Conservation (phyloP, 1,140 invertebrate genomes). For the Atta texana region DNA sequence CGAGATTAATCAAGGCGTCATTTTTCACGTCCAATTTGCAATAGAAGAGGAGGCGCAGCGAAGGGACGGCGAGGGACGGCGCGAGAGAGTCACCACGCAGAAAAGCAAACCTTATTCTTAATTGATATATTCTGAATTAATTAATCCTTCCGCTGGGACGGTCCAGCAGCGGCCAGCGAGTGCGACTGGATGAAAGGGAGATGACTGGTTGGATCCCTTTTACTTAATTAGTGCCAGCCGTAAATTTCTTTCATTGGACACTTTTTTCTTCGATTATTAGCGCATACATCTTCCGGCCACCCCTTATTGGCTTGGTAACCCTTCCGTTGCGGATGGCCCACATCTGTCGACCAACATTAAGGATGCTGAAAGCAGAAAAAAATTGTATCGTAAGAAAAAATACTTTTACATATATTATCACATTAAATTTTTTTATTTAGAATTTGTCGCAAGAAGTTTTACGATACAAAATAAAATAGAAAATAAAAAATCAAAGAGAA, state of each 20-base stretch:
- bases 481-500: not conserved
- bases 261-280: slow-evolving; percentile 87
- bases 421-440: not conserved
- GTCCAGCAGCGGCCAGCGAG: slow-evolving; percentile 65
- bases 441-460: not conserved
- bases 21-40: slow-evolving; percentile 87
- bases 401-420: not conserved
- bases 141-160: slow-evolving; percentile 84
- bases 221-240: slow-evolving; percentile 85
- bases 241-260: slow-evolving; percentile 87
- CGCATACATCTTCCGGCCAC: slow-evolving; percentile 84
- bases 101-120: slow-evolving; percentile 86
- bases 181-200: slow-evolving; percentile 53
- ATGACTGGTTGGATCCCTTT: slow-evolving; percentile 71
- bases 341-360: slow-evolving; percentile 79
- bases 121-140: slow-evolving; percentile 87
- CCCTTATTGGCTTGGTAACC: slow-evolving; percentile 83
- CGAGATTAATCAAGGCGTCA: slow-evolving; percentile 87
- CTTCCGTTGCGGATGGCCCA: slow-evolving; percentile 79
- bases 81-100: slow-evolving; percentile 73
- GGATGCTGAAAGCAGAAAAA: slow-evolving; percentile 29
- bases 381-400: slow-evolving; percentile 22
- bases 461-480: not conserved
- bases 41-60: slow-evolving; percentile 81
- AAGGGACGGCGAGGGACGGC: slow-evolving; percentile 35